Evolutionary conservation across 2,113 vertebrate species (phyloP).

Genomic region (Corythornis cristatus): DNA sequence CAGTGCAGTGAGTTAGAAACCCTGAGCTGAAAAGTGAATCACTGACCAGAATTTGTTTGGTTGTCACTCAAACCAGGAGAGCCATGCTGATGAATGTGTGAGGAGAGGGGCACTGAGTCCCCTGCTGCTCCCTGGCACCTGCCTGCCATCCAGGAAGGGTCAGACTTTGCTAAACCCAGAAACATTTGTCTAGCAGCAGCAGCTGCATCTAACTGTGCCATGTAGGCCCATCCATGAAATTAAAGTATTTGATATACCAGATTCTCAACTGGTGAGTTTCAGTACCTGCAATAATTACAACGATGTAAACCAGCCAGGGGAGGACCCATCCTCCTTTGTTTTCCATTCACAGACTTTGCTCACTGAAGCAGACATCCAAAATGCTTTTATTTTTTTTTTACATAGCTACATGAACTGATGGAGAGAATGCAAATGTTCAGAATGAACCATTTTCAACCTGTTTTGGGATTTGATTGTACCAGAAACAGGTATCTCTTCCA

Average conservation of each 20-base stretch:
- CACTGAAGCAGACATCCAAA: neutral
- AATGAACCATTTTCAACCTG: neutral
- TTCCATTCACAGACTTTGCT: neutral
- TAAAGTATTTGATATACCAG: neutral
- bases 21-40: no score
- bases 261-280: neutral
- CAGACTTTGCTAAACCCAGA: neutral
- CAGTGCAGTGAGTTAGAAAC: no score
- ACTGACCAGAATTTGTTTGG: no score
- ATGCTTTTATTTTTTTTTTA: neutral
- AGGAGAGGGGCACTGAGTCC: neutral
- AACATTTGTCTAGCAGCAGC: neutral
- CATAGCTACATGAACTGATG: neutral
- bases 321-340: neutral
- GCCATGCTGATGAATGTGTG: accelerated
- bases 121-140: neutral
- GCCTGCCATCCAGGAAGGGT: neutral
- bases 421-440: neutral
- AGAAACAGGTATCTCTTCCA: neutral
- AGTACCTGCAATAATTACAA: conserved; percentile 3
- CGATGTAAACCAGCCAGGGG: neutral
- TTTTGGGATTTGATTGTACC: neutral
- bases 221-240: conserved; percentile 16
- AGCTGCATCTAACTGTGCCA: neutral
- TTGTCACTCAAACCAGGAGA: no score